These are phyloP conservation scores for Oithona nana DNA, from an alignment of 2,888 invertebrate species.

Conservation along the genomic window DNA sequence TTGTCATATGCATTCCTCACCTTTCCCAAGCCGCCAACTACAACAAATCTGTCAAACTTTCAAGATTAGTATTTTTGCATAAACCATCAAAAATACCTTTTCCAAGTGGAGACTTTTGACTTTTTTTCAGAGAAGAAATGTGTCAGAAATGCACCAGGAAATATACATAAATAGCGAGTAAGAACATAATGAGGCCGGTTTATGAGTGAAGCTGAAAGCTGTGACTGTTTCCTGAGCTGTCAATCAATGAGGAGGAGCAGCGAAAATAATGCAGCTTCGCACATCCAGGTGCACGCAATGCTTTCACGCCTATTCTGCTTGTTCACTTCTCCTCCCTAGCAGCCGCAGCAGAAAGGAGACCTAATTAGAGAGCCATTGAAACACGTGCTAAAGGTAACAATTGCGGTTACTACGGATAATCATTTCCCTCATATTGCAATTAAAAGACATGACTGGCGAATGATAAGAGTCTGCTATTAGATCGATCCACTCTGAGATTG, in stretches of 20 bases:
- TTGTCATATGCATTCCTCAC: neutral
- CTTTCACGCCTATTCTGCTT: neutral
- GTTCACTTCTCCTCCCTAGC: too few relatives aligned
- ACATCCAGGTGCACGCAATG: too few relatives aligned
- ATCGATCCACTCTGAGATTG: too few relatives aligned
- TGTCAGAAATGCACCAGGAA: neutral
- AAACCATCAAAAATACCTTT: too few relatives aligned
- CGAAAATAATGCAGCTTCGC: neutral
- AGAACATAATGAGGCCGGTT: neutral
- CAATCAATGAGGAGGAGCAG: neutral
- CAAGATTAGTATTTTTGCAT: too few relatives aligned
- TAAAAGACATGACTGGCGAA: neutral
- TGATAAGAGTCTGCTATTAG: too few relatives aligned
- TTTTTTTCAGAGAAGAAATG: too few relatives aligned
- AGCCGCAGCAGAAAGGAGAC: too few relatives aligned
- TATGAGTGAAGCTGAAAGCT: neutral
- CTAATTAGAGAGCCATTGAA: too few relatives aligned
- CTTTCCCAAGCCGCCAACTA: too few relatives aligned
- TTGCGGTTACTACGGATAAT: neutral
- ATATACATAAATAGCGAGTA: neutral
- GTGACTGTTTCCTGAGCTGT: neutral
- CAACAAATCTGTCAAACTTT: too few relatives aligned
- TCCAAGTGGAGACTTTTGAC: too few relatives aligned
- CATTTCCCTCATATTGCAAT: neutral
- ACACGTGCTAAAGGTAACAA: neutral